Percentiles rank a stretch among this genome's conserved stretches.
These are phyloP conservation scores for Drosophila greeni DNA, from an alignment of 2,888 invertebrate species.

Conservation along the genomic window DNA sequence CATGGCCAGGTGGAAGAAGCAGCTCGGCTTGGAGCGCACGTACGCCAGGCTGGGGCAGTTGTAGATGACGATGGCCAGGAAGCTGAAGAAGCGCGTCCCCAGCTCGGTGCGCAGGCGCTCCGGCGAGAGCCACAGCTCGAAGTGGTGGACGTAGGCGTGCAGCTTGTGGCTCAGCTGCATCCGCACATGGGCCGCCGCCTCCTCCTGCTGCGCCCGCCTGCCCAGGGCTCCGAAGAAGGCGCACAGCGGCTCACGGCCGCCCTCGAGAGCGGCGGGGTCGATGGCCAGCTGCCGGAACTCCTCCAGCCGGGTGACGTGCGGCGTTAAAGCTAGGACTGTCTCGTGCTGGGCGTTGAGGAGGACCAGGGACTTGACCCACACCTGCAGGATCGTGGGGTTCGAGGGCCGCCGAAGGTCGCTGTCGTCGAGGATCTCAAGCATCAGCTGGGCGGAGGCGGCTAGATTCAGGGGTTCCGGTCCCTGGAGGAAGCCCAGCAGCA, in stretches of 20 bases:
- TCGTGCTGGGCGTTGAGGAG: slow-evolving; percentile 74
- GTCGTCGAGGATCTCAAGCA: slow-evolving; percentile 60
- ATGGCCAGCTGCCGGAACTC: slow-evolving; percentile 70
- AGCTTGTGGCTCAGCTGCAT: slow-evolving; percentile 73
- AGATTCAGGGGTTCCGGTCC: slow-evolving; percentile 68
- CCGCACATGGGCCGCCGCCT: slow-evolving; percentile 53
- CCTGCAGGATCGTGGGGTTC: slow-evolving; percentile 68
- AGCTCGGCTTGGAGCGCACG: slow-evolving; percentile 76
- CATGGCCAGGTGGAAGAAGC: slow-evolving; percentile 80
- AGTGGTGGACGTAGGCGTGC: slow-evolving; percentile 73
- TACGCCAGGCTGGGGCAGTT: slow-evolving; percentile 77
- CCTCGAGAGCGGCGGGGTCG: slow-evolving; percentile 55
- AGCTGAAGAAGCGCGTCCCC: slow-evolving; percentile 75
- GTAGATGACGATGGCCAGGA: slow-evolving; percentile 77
- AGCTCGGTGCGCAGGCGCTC: slow-evolving; percentile 69
- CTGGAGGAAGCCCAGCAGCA: slow-evolving; percentile 65
- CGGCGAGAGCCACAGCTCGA: slow-evolving; percentile 75
- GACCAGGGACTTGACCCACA: slow-evolving; percentile 77
- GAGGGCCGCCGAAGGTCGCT: slow-evolving; percentile 29
- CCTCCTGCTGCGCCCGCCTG: slow-evolving; percentile 53
- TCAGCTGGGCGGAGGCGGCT: slow-evolving; percentile 68
- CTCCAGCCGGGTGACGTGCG: slow-evolving; percentile 62
- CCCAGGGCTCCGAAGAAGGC: slow-evolving; percentile 77
- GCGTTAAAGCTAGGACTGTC: slow-evolving; percentile 68
- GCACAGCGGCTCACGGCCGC: slow-evolving; percentile 75